Base-by-base conservation (phyloP, 2,797 vertebrate genomes). In the Lithobates pipiens region DNA sequence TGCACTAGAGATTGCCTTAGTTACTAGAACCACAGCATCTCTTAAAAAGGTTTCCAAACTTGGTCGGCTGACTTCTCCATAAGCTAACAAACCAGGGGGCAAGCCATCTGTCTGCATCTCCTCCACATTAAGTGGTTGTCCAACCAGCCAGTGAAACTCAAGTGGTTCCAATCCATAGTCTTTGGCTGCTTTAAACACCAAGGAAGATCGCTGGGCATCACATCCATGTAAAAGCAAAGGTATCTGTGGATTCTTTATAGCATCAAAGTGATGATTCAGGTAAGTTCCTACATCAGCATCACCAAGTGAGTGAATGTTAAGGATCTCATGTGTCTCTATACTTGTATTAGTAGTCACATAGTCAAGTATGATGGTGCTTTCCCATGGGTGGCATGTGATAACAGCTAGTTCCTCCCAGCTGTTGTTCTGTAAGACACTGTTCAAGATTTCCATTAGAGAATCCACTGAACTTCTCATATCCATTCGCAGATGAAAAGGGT, bases 401-500 rank as follows among this genome's bases (percentile, higher is more conserved):
- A 94, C 93, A 36, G 91, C 94, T 21, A 94, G 90, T 15, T 97
- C 95, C 6, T 93, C 92, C 96, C 96, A 96, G 69, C 93, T 85
- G 0, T 93, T 95, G 10, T 92, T 91, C 80, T 73, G 93, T 88
- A 98, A 90, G 87, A 98, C 42, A 0, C 93, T 90, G 77, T 93
- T 88, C 82, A 97, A 86, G 67, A 98, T 91, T 0, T 96, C 94
- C 4, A 95, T 92, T 82, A 97, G 91, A 0, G 78, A 93, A 1
- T 96, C 95, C 23, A 94, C 90, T 0, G 96, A 93, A 77, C 95
- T 92, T 44, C 93, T 93, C 3, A 92, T 96, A 88, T 95, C 91
- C 96, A 98, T 92, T 91, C 95, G 96, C 75, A 98, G 94, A 89
- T 98, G 97, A 89, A 98, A 97, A 0, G 90, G 96, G 85, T 94